Percentiles rank a stretch among this genome's conserved stretches.
phyloP scores from a whole-genome alignment of 2,888 invertebrate species.

The Cyclophora albipunctata region DNA sequence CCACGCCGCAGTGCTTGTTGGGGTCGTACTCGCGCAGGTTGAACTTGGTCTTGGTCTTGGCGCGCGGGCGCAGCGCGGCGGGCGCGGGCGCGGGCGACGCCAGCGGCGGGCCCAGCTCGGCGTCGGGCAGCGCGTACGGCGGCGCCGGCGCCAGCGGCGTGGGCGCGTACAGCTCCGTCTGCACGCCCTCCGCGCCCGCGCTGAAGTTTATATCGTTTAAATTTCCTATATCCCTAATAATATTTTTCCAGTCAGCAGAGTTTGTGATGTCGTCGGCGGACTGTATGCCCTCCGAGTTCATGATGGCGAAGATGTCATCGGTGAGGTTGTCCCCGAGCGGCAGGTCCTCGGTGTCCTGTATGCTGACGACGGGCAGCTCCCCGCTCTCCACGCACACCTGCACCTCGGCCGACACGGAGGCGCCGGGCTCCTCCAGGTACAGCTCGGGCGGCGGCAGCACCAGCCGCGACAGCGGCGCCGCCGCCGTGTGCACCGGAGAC shows the following conservation, averaged over 20 bases:
- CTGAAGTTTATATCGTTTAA: conserved; percentile 67
- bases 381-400: conserved; percentile 64
- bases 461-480: conserved; percentile 58
- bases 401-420: conserved; percentile 52
- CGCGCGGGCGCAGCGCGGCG: conserved; percentile 22
- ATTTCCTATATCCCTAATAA: conserved; percentile 66
- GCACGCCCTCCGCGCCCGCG: conserved; percentile 44
- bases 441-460: conserved; percentile 56
- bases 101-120: conserved; percentile 53
- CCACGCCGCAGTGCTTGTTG: conserved; percentile 88
- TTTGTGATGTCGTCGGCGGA: conserved; percentile 67
- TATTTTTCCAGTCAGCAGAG: conserved; percentile 69
- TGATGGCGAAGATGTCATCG: conserved; percentile 68
- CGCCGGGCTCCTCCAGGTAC: conserved; percentile 53
- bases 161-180: conserved; percentile 47
- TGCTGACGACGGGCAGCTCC: conserved; percentile 69
- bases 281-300: conserved; percentile 71
- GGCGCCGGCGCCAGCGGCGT: conserved; percentile 37
- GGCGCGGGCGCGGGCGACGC: conserved; percentile 34
- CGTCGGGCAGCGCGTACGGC: conserved; percentile 46
- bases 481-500: conserved; percentile 49
- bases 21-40: conserved; percentile 84
- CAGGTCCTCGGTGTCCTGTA: conserved; percentile 68
- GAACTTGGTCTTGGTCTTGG: conserved; percentile 59
- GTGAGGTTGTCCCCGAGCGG: conserved; percentile 65